phyloP scores from a whole-genome alignment of 2,888 invertebrate genomes.

The Dasysyrphus albostriatus region DNA sequence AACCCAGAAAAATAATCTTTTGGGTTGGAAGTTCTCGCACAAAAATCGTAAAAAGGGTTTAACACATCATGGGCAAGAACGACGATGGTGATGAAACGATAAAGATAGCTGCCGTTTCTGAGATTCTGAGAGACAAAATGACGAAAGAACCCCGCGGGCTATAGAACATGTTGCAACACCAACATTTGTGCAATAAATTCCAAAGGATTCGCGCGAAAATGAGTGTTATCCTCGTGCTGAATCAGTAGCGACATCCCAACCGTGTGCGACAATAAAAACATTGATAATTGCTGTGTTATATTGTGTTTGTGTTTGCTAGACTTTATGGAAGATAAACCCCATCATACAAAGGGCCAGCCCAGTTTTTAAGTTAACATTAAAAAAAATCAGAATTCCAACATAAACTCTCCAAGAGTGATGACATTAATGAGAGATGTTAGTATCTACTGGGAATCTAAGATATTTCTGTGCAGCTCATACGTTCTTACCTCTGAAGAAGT shows the following conservation, averaged over 20 bases:
- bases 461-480: not conserved
- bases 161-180: constrained; percentile 37
- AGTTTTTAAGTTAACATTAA: not conserved
- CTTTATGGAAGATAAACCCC: not conserved
- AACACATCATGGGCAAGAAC: not conserved
- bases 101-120: constrained; percentile 68
- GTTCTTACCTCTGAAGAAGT: constrained; percentile 18
- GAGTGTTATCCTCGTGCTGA: constrained; percentile 57
- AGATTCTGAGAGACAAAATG: constrained; percentile 31
- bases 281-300: constrained; percentile 56
- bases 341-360: constrained; percentile 17
- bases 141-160: constrained; percentile 50
- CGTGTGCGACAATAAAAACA: constrained; percentile 68
- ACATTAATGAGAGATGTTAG: constrained; percentile 46
- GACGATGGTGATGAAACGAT: constrained; percentile 57
- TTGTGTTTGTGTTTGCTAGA: constrained; percentile 20
- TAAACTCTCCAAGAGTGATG: constrained; percentile 32
- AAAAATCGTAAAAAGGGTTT: constrained; percentile 34
- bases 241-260: constrained; percentile 65
- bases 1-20: constrained; percentile 23
- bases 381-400: constrained; percentile 33
- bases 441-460: constrained; percentile 29
- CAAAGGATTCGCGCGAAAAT: constrained; percentile 72
- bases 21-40: constrained; percentile 53
- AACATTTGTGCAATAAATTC: constrained; percentile 65